Evolutionary conservation across 2,888 invertebrate genomes (phyloP), one percentile per base, ranked within the genome.

Genomic region (Nipponacmea schrenckii): DNA sequence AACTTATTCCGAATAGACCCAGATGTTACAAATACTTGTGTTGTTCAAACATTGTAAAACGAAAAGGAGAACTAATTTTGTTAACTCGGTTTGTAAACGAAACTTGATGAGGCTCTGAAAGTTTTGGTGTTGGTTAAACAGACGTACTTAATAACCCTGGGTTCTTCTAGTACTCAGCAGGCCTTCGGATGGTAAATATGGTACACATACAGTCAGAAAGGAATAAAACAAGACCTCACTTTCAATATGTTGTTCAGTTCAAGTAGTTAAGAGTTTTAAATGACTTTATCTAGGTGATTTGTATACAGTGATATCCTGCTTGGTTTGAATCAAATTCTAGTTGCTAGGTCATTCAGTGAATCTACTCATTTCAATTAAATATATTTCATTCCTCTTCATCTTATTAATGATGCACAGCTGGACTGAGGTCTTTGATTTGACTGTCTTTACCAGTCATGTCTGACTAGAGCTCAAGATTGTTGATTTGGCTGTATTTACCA

Each of bases 1-100:
- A 24, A 20, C 56, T 56, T 56, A 56, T 56, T 20, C 12, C 24
- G 20, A 56, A 56, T 44, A 17, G 46, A 62, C 72, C 66, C 75
- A 75, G 68, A 66, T 75, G 75, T 68, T 73, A 67, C 48, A 64
- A 69, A 73, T 75, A 75, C 63, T 12, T 10, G 20, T 62, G 74
- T 72, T 72, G 71, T 75, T 68, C 72, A 75, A 72, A 72, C 72
- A 72, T 68, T 68, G 66, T 48, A 7, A 4, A 56, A 68, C 64
- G 62, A 75, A 75, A 72, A 72, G 72, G 75, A 75, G 72, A 75
- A 75, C 72, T 73, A 75, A 75, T 75, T 75, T 75, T 68, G 70
- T 62, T 70, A 68, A 68, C 70, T 69, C 69, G 63, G 70, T 70
- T 50, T 65, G 71, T 62, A 67, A 64, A 68, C 15, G 62, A 64